Base-by-base conservation (phyloP, 2,797 vertebrate genomes). In the Cryptoprocta ferox region DNA sequence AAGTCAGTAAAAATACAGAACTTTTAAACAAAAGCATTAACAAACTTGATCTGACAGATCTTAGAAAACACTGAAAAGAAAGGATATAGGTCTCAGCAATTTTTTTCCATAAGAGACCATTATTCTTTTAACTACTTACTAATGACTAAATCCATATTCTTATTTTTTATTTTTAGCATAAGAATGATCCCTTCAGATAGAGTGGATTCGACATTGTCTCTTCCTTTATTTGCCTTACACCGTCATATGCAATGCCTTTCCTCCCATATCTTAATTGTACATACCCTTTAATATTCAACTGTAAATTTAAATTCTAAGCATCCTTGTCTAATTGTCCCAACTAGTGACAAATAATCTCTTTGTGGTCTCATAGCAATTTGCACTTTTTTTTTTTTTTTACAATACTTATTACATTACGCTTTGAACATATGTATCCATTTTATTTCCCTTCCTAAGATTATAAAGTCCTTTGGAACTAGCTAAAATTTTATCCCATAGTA, bases 1-100 rank as follows among this genome's bases (percentile, higher is more conserved):
- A 90, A 63, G 66, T 59, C 35, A 90, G 30, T 85, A 86, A 94
- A 85, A 91, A 85, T 59, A 89, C 7, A 79, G 63, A 48, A 84
- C 39, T 66, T 32, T n/a, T 30, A 6, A 91, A 71, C 30, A 79
- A 87, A 92, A 87, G 28, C 39, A 63, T 65, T 61, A 75, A 84
- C 12, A 68, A 75, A 91, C 21, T 66, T 75, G 65, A 87, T 3
- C 35, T 86, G n/a, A 84, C 65, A 87, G 15, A 71, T 87, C 61
- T 93, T 76, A 70, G 26, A 81, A 85, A 94, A 88, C 50, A 11
- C 68, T 76, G 50, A 42, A 81, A 85, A 86, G 24, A 65, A 83
- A 82, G n/a, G 45, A 59, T 15, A 48, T 50, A 39, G n/a, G 48
- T 84, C 63, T 89, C 19, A 63, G 37, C n/a, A 92, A 61, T 39